phyloP scores from a whole-genome alignment of 2,888 invertebrate genomes.

The Andrena chrysosceles region DNA sequence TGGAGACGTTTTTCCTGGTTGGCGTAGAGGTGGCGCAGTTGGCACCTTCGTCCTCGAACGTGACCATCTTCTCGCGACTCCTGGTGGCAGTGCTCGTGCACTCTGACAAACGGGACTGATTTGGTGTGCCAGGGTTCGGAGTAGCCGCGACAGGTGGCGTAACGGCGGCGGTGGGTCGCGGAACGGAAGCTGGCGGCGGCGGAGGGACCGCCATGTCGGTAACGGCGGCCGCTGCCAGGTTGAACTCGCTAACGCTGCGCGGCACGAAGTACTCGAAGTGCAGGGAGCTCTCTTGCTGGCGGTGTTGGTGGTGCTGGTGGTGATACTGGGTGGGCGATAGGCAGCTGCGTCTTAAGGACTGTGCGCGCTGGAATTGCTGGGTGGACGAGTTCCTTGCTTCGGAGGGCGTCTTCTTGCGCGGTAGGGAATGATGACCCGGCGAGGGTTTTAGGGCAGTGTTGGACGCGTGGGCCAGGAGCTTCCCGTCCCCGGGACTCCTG shows the following conservation, averaged over 20 bases:
- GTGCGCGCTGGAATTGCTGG: conserved; percentile 88
- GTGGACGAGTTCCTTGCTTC: conserved; percentile 73
- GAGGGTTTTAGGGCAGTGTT: conserved; percentile 81
- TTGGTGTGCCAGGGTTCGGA: conserved; percentile 62
- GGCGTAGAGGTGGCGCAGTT: conserved; percentile 73
- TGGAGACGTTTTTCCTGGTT: conserved; percentile 83
- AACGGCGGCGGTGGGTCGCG: conserved; percentile 77
- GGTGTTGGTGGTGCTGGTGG: conserved; percentile 74
- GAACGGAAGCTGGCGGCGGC: conserved; percentile 82
- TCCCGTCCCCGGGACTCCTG: conserved; percentile 85
- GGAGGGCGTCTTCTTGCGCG: conserved; percentile 84
- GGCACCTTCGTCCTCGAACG: conserved; percentile 90
- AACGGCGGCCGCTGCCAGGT: conserved; percentile 88
- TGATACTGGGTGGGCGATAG: conserved; percentile 76
- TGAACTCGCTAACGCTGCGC: conserved; percentile 93
- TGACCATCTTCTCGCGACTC: conserved; percentile 91
- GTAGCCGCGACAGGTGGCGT: conserved; percentile 79
- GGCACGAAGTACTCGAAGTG: conserved; percentile 93
- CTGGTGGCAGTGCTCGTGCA: conserved; percentile 78
- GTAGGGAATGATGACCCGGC: conserved; percentile 86
- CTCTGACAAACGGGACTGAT: conserved; percentile 68
- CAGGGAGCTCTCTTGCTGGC: conserved; percentile 87
- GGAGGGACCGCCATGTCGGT: conserved; percentile 86
- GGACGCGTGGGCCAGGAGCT: conserved; percentile 81
- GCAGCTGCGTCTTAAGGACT: conserved; percentile 88